Conservation (phyloP, 2,888 invertebrate genomes). For the Penaeus monodon region DNA sequence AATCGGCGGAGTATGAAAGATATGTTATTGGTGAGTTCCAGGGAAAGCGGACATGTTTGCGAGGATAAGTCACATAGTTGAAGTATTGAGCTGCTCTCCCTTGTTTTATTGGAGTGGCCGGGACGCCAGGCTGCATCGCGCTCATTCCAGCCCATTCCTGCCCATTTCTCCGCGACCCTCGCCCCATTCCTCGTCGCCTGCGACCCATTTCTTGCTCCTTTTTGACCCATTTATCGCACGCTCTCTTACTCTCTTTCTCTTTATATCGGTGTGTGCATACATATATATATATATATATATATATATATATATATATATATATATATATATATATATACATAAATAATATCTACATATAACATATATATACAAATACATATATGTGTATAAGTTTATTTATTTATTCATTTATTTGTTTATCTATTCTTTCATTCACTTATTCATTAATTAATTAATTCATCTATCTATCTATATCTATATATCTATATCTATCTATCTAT, state of each 20-base stretch:
- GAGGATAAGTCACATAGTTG: slow-evolving; percentile 64
- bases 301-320: too few relatives aligned
- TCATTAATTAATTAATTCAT: too few relatives aligned
- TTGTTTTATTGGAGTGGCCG: slow-evolving; percentile 52
- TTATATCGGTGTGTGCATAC: too few relatives aligned
- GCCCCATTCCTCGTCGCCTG: slow-evolving; percentile 9
- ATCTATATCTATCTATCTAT: too few relatives aligned
- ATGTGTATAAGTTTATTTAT: too few relatives aligned
- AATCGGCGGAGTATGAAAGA: slow-evolving; percentile 46
- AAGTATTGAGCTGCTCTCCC: slow-evolving; percentile 52
- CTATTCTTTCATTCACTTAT: too few relatives aligned
- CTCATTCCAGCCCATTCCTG: slow-evolving; percentile 11
- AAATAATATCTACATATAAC: too few relatives aligned
- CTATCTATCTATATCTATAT: neutral
- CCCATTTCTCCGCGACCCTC: slow-evolving; percentile 3
- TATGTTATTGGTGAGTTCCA: slow-evolving; percentile 63
- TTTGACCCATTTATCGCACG: neutral
- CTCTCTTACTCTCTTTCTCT: neutral
- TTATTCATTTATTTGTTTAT: too few relatives aligned
- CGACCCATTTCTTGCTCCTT: too few relatives aligned
- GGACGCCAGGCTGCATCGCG: slow-evolving; percentile 31
- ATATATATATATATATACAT: too few relatives aligned
- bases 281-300: too few relatives aligned
- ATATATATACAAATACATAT: too few relatives aligned
- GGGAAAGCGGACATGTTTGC: slow-evolving; percentile 61